A percentile compares a stretch with the other conserved stretches of the same genome.
These are phyloP conservation scores for Conistra vaccinii DNA, from an alignment of 2,888 invertebrate species.

Conservation along the genomic window DNA sequence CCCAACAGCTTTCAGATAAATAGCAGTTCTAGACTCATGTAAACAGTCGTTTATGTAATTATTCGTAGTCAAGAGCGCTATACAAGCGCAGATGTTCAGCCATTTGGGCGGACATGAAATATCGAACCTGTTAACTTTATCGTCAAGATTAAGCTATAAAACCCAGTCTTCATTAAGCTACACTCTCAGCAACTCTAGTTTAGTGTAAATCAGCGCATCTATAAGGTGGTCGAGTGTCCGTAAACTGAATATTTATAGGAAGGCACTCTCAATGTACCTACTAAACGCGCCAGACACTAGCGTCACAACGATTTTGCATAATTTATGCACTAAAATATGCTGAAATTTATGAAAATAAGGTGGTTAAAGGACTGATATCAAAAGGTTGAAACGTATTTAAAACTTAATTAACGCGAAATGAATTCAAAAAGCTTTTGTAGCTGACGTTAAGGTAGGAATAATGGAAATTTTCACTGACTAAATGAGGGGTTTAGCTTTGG, in stretches of 20 bases:
- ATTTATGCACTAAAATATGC: slow-evolving; percentile 80
- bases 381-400: slow-evolving; percentile 66
- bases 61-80: slow-evolving; percentile 50
- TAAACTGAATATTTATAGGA: slow-evolving; percentile 84
- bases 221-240: slow-evolving; percentile 78
- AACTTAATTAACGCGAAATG: slow-evolving; percentile 70
- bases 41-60: slow-evolving; percentile 61
- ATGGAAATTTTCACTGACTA: slow-evolving; percentile 58
- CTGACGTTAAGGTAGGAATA: slow-evolving; percentile 58
- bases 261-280: slow-evolving; percentile 67
- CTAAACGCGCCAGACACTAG: slow-evolving; percentile 77
- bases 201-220: slow-evolving; percentile 77
- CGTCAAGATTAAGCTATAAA: slow-evolving; percentile 65
- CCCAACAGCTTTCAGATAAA: slow-evolving; percentile 43
- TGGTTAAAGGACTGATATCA: slow-evolving; percentile 63
- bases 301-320: slow-evolving; percentile 84
- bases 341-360: slow-evolving; percentile 76
- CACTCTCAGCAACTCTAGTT: slow-evolving; percentile 65
- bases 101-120: slow-evolving; percentile 63
- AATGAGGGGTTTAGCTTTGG: slow-evolving; percentile 49
- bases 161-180: slow-evolving; percentile 65
- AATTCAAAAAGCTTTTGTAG: slow-evolving; percentile 68
- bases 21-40: slow-evolving; percentile 55
- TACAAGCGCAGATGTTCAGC: slow-evolving; percentile 57
- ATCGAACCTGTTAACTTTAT: slow-evolving; percentile 62